phyloP scores from a whole-genome alignment of 2,888 invertebrate species.

The Lithophane leautieri region DNA sequence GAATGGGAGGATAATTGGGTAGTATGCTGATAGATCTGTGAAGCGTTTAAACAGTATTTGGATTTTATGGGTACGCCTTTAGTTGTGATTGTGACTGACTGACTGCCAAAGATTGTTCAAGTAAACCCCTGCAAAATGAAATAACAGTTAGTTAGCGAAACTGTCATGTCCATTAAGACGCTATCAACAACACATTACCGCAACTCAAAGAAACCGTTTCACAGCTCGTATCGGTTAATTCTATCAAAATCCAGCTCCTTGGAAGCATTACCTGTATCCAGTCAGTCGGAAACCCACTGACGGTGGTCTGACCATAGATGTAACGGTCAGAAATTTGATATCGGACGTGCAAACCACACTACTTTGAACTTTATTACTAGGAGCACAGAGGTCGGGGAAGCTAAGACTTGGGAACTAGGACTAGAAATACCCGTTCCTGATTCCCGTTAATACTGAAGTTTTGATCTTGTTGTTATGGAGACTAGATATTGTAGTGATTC shows the following conservation, averaged over 20 bases:
- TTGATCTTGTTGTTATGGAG: conserved; percentile 59
- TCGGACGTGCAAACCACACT: conserved; percentile 40
- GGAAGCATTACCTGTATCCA: conserved; percentile 63
- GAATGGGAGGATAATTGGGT: conserved; percentile 28
- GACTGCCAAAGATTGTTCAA: neutral
- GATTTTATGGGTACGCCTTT: neutral
- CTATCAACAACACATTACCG: conserved; percentile 42
- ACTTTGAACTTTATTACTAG: conserved; percentile 59
- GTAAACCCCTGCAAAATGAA: neutral
- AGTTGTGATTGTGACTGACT: neutral
- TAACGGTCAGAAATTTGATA: conserved; percentile 77
- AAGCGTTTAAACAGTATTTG: neutral
- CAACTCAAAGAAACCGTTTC: conserved; percentile 54
- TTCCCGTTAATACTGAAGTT: conserved; percentile 66
- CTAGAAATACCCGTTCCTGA: conserved; percentile 67
- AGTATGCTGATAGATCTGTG: conserved; percentile 11
- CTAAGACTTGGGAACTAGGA: conserved; percentile 55
- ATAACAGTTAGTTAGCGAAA: conserved; percentile 13
- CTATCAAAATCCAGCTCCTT: conserved; percentile 57
- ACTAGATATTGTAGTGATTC: conserved; percentile 29
- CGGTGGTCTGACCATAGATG: conserved; percentile 70
- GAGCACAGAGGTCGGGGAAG: conserved; percentile 35
- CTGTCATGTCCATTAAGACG: conserved; percentile 39
- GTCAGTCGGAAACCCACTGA: conserved; percentile 69
- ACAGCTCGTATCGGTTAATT: conserved; percentile 48